Conservation (phyloP, 2,888 invertebrate species). For the Odontomyia ornata region DNA sequence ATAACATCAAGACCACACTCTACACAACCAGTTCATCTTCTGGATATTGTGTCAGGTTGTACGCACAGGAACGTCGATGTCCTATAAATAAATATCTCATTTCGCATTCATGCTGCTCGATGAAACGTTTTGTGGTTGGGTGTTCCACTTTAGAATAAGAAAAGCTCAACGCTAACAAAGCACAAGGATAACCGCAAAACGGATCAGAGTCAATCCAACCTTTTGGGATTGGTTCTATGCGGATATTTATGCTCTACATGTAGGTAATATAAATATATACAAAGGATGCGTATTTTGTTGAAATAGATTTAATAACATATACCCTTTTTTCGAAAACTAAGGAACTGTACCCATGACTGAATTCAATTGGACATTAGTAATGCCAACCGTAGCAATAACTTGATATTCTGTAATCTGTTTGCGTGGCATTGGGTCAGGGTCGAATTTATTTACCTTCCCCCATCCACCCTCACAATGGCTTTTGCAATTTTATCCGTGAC, state of each 20-base stretch:
- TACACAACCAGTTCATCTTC: constrained; percentile 9
- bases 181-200: background rate
- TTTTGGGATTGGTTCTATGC: background rate
- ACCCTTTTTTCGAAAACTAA: background rate
- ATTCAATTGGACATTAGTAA: background rate
- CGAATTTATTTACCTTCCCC: constrained; percentile 9
- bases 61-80: background rate
- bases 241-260: background rate
- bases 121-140: background rate
- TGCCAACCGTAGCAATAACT: background rate
- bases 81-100: constrained; percentile 12
- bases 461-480: background rate
- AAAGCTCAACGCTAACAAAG: background rate
- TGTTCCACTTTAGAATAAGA: background rate
- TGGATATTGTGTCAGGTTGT: constrained; percentile 1
- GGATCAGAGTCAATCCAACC: background rate
- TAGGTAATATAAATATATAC: constrained; percentile 6
- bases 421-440: constrained; percentile 14
- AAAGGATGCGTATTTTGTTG: background rate
- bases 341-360: background rate
- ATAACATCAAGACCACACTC: background rate
- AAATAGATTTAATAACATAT: constrained; percentile 9
- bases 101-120: background rate
- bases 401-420: constrained; percentile 13
- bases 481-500: background rate